These are phyloP conservation scores for Thamnophis sirtalis DNA, from an alignment of 2,113 vertebrate genomes.

Conservation along the genomic window DNA sequence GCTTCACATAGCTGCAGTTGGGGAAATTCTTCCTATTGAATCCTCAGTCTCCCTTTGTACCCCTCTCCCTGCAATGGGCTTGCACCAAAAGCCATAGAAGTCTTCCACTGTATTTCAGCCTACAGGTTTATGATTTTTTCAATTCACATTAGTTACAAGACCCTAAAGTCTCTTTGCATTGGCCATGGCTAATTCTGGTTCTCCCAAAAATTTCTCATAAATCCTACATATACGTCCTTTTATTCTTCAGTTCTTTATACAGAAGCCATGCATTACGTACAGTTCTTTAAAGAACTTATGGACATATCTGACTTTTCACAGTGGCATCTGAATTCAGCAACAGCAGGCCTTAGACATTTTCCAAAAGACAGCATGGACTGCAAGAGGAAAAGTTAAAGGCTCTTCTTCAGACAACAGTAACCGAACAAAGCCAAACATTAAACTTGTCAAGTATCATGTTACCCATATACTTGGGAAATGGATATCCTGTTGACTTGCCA, in stretches of 20 bases:
- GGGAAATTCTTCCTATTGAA: not conserved
- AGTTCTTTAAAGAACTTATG: not conserved
- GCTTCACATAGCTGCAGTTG: not conserved
- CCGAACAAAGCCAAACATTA: not conserved
- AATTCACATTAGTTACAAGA: not conserved
- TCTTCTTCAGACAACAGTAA: not conserved
- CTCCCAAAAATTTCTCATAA: not conserved
- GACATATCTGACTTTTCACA: not conserved
- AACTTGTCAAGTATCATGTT: not conserved
- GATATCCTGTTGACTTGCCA: not conserved
- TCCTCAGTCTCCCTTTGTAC: not conserved
- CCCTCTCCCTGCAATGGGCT: not conserved
- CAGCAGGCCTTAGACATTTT: not conserved
- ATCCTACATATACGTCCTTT: not conserved
- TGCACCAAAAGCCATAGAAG: not conserved
- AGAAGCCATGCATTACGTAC: not conserved
- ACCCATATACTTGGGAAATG: not conserved
- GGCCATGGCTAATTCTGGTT: not conserved
- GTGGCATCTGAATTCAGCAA: not conserved
- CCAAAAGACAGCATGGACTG: not conserved
- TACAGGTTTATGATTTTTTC: not conserved
- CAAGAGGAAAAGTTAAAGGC: not conserved
- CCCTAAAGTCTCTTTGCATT: not conserved
- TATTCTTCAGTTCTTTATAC: not conserved
- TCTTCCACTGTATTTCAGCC: not conserved